These are phyloP conservation scores for Dermatophagoides farinae DNA, from an alignment of 1,140 invertebrate genomes.

Conservation along the genomic window DNA sequence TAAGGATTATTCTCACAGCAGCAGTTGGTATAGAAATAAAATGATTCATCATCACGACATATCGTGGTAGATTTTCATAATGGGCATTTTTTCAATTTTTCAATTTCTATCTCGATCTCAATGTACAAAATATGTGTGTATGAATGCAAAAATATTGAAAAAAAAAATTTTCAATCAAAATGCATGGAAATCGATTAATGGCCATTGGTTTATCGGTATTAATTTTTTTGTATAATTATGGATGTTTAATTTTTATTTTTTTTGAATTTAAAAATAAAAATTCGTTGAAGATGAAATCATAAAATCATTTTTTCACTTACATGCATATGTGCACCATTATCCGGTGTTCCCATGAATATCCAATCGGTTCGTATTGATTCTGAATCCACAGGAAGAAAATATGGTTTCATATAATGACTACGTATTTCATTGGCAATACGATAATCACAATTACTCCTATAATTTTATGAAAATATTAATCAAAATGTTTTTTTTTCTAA, in stretches of 20 bases:
- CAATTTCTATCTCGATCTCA: no score
- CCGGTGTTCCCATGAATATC: slow-evolving; percentile 87
- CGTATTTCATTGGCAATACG: slow-evolving; percentile 48
- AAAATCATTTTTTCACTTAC: slow-evolving; percentile 33
- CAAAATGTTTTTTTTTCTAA: neutral
- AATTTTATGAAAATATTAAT: slow-evolving; percentile 35
- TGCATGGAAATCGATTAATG: no score
- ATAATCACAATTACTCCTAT: slow-evolving; percentile 74
- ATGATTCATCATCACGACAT: no score
- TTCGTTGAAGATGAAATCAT: neutral
- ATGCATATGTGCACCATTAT: slow-evolving; percentile 80
- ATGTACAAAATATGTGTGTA: no score
- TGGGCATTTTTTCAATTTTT: no score
- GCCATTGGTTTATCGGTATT: no score
- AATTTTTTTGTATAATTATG: neutral
- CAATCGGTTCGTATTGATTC: slow-evolving; percentile 71
- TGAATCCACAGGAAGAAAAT: slow-evolving; percentile 60
- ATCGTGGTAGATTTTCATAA: no score
- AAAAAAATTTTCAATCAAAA: no score
- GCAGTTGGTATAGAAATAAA: no score
- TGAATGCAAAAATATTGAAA: no score
- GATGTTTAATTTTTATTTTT: neutral
- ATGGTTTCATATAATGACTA: slow-evolving; percentile 56
- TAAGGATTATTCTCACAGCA: no score
- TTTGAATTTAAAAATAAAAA: neutral